Evolutionary conservation across 2,888 invertebrate genomes (phyloP).

Genomic region (Cheilosia vernalis): DNA sequence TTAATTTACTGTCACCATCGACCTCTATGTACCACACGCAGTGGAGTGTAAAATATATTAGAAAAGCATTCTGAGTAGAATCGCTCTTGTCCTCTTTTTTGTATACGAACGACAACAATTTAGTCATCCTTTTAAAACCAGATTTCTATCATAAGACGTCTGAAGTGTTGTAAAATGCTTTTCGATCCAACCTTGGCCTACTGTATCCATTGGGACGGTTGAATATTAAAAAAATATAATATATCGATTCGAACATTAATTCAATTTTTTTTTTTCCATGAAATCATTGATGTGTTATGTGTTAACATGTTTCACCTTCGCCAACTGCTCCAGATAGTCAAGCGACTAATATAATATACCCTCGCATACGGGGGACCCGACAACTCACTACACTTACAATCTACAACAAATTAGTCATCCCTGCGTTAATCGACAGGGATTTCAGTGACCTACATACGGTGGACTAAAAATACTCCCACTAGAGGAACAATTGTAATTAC

Average conservation of each 20-base stretch:
- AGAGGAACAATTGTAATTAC: slow-evolving; percentile 5
- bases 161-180: background rate
- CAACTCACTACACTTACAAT: slow-evolving; percentile 2
- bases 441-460: background rate
- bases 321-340: slow-evolving; percentile 9
- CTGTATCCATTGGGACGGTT: background rate
- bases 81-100: background rate
- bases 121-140: background rate
- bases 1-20: background rate
- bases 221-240: no score
- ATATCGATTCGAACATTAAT: no score
- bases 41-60: background rate
- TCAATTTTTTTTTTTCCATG: no score
- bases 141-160: background rate
- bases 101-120: background rate
- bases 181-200: background rate
- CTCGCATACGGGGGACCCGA: background rate
- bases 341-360: background rate
- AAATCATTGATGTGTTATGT: background rate
- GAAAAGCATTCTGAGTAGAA: background rate
- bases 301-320: background rate
- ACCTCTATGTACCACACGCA: background rate
- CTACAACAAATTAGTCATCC: background rate
- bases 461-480: slow-evolving; percentile 2
- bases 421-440: background rate